A percentile compares a stretch with the other conserved stretches of the same genome.
These are phyloP conservation scores for Tenthredo livida DNA, from an alignment of 2,888 invertebrate species.

Conservation along the genomic window DNA sequence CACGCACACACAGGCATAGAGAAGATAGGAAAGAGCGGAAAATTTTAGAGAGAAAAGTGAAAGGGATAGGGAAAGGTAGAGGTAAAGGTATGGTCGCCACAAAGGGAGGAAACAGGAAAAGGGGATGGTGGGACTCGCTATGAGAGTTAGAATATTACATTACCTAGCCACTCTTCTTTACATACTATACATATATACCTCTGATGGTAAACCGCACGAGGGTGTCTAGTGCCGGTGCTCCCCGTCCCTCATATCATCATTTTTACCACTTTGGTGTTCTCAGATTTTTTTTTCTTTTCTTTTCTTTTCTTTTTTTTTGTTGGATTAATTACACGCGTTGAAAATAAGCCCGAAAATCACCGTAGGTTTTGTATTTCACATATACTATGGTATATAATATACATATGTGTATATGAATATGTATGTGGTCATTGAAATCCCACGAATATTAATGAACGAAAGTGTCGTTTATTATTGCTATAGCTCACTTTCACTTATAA, in stretches of 20 bases:
- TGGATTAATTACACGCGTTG: neutral
- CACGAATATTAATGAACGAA: neutral
- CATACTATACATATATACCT: neutral
- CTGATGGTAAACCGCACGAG: neutral
- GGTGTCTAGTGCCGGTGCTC: neutral
- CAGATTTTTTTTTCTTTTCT: neutral
- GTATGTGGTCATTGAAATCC: neutral
- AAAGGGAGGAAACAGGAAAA: neutral
- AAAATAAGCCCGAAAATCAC: neutral
- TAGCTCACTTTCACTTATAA: too few relatives aligned
- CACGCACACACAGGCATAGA: neutral
- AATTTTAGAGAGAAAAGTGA: neutral
- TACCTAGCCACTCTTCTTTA: constrained; percentile 2
- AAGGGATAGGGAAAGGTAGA: neutral
- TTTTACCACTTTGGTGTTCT: neutral
- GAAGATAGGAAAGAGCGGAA: neutral
- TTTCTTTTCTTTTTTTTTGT: neutral
- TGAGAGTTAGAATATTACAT: constrained; percentile 12
- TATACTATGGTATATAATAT: neutral
- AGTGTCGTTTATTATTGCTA: neutral
- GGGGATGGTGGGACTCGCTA: neutral
- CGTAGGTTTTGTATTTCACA: neutral
- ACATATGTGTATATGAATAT: too few relatives aligned
- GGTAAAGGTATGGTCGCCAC: neutral
- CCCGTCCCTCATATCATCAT: neutral